Evolutionary conservation across 2,797 vertebrate species (phyloP).

Genomic region (Strix occidentalis): DNA sequence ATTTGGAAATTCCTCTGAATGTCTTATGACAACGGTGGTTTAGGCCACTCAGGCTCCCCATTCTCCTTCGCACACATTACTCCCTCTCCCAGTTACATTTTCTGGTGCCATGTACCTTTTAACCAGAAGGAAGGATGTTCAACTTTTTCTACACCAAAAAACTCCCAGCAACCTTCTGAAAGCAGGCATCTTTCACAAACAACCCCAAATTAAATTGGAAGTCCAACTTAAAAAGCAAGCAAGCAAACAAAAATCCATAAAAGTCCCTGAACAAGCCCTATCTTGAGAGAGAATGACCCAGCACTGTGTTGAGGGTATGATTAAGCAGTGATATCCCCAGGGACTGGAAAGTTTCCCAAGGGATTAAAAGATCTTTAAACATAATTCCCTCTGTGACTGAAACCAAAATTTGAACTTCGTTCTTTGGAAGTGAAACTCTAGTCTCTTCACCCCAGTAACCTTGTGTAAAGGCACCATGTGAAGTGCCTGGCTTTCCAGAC

Average conservation of each 20-base stretch:
- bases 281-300: background rate
- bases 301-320: background rate
- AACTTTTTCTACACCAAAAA: background rate
- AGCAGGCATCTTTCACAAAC: background rate
- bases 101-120: background rate
- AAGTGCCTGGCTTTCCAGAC: background rate
- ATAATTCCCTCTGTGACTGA: background rate
- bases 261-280: background rate
- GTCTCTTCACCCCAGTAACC: background rate
- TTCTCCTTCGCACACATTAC: background rate
- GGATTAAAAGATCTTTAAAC: constrained; percentile 1
- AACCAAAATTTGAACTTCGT: background rate
- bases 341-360: background rate
- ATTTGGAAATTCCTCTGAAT: background rate
- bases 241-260: background rate
- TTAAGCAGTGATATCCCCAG: background rate
- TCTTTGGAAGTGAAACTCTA: background rate
- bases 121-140: background rate
- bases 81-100: background rate
- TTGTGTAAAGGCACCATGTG: background rate
- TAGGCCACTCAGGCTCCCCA: background rate
- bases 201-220: background rate
- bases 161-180: background rate
- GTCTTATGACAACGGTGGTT: background rate
- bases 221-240: background rate